Conservation (phyloP, 2,888 invertebrate species). For the Xestoiulus laeticollis region DNA sequence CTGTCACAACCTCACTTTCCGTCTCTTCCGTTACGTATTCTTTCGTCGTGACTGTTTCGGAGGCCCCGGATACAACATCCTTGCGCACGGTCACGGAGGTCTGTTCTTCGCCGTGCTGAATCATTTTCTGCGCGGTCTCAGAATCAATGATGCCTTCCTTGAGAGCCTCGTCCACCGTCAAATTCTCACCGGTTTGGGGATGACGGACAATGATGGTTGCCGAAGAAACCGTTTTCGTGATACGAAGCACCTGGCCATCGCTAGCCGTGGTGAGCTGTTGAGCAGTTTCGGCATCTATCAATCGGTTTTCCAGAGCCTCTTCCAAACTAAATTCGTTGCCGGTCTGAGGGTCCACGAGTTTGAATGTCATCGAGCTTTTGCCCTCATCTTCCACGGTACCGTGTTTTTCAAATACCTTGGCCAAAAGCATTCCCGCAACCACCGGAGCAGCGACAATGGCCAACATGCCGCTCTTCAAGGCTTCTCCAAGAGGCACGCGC, state of each 20-base stretch:
- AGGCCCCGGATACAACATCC: conserved; percentile 56
- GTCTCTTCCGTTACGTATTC: conserved; percentile 55
- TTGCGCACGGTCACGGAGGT: background rate
- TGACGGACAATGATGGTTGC: conserved; percentile 64
- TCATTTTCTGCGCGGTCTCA: conserved; percentile 66
- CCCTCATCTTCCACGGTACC: background rate
- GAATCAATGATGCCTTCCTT: conserved; percentile 89
- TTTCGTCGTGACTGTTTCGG: conserved; percentile 57
- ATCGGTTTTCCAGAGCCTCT: conserved; percentile 89
- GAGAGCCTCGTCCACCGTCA: conserved; percentile 90
- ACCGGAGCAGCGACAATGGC: conserved; percentile 89
- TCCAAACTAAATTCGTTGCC: conserved; percentile 79
- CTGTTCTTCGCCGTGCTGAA: conserved; percentile 52
- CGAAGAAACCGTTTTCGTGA: conserved; percentile 38
- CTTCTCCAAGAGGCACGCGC: conserved; percentile 72
- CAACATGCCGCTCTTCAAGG: conserved; percentile 84
- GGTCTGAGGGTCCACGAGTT: conserved; percentile 69
- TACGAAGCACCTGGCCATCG: conserved; percentile 57
- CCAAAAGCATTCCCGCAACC: conserved; percentile 84
- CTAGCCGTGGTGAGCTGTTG: conserved; percentile 58
- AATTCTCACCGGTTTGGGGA: conserved; percentile 70
- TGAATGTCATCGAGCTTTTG: conserved; percentile 42
- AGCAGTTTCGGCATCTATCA: conserved; percentile 80
- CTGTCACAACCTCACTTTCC: background rate
- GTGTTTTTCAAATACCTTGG: conserved; percentile 31